Evolutionary conservation across 2,888 invertebrate genomes (phyloP), one percentile per base, ranked within the genome.

Genomic region (Spisula subtruncata): DNA sequence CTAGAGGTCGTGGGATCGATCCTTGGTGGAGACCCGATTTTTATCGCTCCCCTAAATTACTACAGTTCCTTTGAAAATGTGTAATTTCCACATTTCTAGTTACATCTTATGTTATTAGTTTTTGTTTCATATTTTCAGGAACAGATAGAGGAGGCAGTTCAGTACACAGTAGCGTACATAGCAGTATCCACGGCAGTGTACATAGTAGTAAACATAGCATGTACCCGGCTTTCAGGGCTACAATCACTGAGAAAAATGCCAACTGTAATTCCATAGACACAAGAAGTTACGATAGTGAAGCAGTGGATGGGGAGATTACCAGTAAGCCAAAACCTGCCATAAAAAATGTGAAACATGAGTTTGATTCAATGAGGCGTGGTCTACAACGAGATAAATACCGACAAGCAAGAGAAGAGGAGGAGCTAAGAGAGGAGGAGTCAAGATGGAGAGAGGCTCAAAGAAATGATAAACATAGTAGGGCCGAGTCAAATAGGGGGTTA

Each of bases 241-340:
- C 90, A 35, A 92, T 91, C 51, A 87, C 90, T 0, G 92, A 89
- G 25, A 90, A 91, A 82, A 60, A 82, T 12, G 81, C 88, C 5
- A 84, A 85, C 18, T 92, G 92, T 81, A 84, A 91, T 18, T 92
- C 92, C 12, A 90, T 92, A 46, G 92, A 92, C 16, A 92, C 90
- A 0, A 85, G 83, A 81, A 92, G 92, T 82, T 84, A 87, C 35
- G 92, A 91, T 32, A 89, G 90, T 56, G 92, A 89, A 29, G 75
- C 83, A 32, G 85, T 87, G 4, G 90, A 89, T 51, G 66, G 71
- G 0, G 56, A 83, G 6, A 35, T 32, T 12, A n/a, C n/a, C n/a
- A n/a, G n/a, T n/a, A 83, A 81, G 32, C 84, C 83, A 18, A 92
- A 92, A 79, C 84, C 91, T n/a, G 56, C 75, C 1, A 89, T 90